These are phyloP conservation scores for Narcine bancroftii DNA, from an alignment of 2,113 vertebrate species.

Conservation along the genomic window DNA sequence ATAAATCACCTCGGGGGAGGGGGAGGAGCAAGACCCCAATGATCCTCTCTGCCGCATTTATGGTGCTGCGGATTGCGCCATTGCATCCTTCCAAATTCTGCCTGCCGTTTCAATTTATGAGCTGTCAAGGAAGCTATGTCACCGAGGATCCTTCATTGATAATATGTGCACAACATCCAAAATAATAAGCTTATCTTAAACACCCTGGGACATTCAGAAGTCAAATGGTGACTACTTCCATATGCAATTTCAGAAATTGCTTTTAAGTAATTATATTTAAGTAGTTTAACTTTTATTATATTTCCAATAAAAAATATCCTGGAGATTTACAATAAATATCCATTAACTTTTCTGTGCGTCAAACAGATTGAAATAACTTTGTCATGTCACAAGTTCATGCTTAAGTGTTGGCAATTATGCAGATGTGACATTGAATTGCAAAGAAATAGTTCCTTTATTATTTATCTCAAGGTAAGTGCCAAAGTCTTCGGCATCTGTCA, in stretches of 20 bases:
- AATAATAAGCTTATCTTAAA: background rate
- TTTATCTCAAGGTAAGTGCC: background rate
- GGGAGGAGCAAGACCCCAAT: no score
- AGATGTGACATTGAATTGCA: background rate
- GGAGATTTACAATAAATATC: background rate
- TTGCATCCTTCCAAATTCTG: no score
- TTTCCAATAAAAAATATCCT: background rate
- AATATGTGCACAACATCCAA: background rate
- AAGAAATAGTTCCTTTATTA: background rate
- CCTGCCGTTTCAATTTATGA: no score
- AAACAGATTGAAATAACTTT: background rate
- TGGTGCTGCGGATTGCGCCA: no score
- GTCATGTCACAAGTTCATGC: background rate
- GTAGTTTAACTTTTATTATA: background rate
- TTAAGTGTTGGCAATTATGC: slow-evolving; percentile 30
- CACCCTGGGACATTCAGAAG: background rate
- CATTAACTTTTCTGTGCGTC: background rate
- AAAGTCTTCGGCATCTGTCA: background rate
- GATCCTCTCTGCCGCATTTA: no score
- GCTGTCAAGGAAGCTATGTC: no score
- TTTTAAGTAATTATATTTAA: background rate
- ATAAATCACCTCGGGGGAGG: no score
- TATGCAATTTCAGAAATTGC: background rate
- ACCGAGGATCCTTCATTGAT: no score
- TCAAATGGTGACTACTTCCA: background rate